Percentiles rank a stretch among this genome's conserved stretches.
These are phyloP conservation scores for Margaritifera margaritifera DNA, from an alignment of 2,888 invertebrate genomes.

Conservation along the genomic window DNA sequence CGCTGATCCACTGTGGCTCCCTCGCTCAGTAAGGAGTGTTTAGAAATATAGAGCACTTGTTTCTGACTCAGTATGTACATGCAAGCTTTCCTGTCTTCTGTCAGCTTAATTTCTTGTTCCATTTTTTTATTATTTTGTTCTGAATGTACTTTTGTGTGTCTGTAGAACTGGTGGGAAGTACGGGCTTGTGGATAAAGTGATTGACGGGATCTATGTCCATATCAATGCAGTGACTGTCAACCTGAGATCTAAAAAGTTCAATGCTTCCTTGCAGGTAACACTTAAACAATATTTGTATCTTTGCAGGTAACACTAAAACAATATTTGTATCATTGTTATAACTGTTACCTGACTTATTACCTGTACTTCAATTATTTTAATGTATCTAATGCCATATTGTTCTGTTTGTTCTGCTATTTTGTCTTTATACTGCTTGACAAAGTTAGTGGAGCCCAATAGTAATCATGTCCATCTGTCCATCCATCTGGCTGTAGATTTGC, in stretches of 20 bases:
- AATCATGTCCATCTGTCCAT: no score
- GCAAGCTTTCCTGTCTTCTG: no score
- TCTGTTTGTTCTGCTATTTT: neutral
- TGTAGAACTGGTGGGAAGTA: conserved; percentile 78
- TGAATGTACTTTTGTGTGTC: neutral
- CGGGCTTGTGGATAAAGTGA: conserved; percentile 92
- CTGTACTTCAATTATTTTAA: no score
- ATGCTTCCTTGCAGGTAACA: conserved; percentile 92
- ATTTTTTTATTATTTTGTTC: neutral
- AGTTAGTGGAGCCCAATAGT: no score
- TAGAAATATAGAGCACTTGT: no score
- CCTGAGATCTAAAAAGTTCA: conserved; percentile 95
- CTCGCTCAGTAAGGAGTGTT: no score
- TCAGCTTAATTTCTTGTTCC: no score
- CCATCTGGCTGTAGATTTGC: no score
- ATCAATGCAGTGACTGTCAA: conserved; percentile 95
- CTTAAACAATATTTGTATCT: neutral
- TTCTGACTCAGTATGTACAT: no score
- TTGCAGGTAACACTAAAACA: conserved; percentile 76
- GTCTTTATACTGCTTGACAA: no score
- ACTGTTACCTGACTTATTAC: neutral
- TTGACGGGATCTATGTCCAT: conserved; percentile 96
- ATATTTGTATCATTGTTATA: neutral
- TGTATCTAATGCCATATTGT: neutral
- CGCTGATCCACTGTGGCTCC: no score